Percentiles rank a stretch among this genome's conserved stretches.
Conservation (phyloP, 2,888 invertebrate genomes). For the Eudiplozoon nipponicum region DNA sequence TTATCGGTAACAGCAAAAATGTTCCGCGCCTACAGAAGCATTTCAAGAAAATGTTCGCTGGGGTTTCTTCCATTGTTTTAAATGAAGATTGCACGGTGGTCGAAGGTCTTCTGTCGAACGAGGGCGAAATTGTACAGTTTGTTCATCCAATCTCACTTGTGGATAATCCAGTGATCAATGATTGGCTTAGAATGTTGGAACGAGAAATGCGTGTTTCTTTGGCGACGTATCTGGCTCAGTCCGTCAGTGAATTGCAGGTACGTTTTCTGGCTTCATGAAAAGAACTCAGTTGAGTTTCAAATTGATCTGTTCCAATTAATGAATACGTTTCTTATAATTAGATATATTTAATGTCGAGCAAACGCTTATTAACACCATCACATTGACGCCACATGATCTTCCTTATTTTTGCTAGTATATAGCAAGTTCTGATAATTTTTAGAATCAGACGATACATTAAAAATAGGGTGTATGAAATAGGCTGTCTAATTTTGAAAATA, state of each 20-base stretch:
- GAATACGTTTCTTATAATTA: no score
- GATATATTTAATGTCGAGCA: no score
- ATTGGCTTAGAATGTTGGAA: conserved; percentile 79
- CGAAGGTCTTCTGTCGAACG: conserved; percentile 62
- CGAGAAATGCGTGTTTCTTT: conserved; percentile 80
- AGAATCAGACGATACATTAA: no score
- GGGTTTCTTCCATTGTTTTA: conserved; percentile 63
- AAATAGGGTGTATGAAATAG: no score
- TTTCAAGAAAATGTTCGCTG: conserved; percentile 99
- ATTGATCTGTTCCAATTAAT: no score
- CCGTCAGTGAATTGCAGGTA: conserved; percentile 35
- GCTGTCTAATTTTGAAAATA: no score
- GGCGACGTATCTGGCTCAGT: conserved; percentile 57
- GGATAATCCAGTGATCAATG: conserved; percentile 85
- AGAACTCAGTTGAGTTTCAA: no score
- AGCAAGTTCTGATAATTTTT: no score
- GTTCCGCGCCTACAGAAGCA: conserved; percentile 83
- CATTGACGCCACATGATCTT: no score
- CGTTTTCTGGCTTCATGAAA: conserved; percentile 46
- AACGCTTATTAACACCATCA: no score
- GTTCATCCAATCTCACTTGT: conserved; percentile 41
- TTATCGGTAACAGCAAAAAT: conserved; percentile 97
- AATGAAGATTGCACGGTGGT: conserved; percentile 71
- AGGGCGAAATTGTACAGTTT: conserved; percentile 54
- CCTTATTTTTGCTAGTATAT: no score